Percentiles rank a stretch among this genome's conserved stretches.
Evolutionary conservation across 2,113 vertebrate species (phyloP).

Genomic region (Fulica atra): DNA sequence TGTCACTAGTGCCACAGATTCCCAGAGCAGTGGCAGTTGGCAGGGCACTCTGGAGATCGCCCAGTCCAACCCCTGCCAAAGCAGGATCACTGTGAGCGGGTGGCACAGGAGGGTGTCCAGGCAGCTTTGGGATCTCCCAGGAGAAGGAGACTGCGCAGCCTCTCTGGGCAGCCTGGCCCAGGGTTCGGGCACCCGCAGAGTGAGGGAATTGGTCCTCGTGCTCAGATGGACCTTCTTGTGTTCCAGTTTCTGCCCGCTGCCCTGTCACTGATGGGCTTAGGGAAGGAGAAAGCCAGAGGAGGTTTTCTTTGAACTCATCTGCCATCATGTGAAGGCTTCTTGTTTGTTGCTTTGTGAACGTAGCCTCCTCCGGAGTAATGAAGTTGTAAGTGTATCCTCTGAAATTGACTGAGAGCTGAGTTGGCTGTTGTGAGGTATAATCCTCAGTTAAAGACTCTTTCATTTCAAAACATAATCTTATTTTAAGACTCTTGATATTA

Average conservation of each 20-base stretch:
- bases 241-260: no score
- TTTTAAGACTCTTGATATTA: constrained; percentile 37
- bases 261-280: not conserved
- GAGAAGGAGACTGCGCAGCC: no score
- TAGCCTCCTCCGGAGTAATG: not conserved
- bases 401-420: not conserved
- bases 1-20: not conserved
- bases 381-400: not conserved
- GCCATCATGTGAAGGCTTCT: not conserved
- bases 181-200: no score
- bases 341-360: not conserved
- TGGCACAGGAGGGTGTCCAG: no score
- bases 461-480: constrained; percentile 42
- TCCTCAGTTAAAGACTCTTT: constrained; percentile 23
- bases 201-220: no score
- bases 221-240: no score
- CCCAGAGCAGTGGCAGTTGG: no score
- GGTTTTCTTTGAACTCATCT: not conserved
- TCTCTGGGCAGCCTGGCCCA: no score
- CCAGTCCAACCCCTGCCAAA: no score
- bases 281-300: not conserved
- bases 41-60: no score
- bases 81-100: no score
- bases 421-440: not conserved
- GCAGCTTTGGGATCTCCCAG: no score